Evolutionary conservation across 2,888 invertebrate species (phyloP).

Genomic region (Hydriomena furcata): DNA sequence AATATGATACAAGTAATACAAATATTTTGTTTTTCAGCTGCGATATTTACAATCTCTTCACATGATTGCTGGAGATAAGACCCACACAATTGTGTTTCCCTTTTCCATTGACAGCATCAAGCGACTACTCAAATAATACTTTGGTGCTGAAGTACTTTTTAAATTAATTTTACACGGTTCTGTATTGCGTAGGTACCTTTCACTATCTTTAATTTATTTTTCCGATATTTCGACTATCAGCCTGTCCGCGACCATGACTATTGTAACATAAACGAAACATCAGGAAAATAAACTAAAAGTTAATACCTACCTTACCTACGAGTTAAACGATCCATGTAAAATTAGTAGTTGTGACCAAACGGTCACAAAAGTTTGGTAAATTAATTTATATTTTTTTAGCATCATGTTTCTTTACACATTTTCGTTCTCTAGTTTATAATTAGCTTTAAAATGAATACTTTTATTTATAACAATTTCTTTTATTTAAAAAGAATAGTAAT

Average conservation of each 20-base stretch:
- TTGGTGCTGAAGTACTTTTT: background rate
- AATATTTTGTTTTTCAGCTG: conserved; percentile 71
- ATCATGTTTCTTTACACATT: no score
- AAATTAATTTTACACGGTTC: background rate
- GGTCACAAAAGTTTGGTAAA: no score
- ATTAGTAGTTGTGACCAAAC: no score
- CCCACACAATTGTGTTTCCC: conserved; percentile 95
- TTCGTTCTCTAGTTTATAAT: background rate
- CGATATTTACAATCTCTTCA: conserved; percentile 93
- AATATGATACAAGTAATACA: background rate
- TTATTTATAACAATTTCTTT: conserved; percentile 7
- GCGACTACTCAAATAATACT: conserved; percentile 48
- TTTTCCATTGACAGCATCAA: conserved; percentile 88
- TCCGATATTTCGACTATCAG: no score
- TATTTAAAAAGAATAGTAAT: conserved; percentile 13
- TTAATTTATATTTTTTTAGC: no score
- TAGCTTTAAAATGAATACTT: background rate
- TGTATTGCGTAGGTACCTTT: no score
- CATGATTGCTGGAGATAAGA: conserved; percentile 93
- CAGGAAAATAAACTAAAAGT: no score
- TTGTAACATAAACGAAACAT: no score
- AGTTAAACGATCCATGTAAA: no score
- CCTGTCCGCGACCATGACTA: no score
- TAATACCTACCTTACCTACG: no score
- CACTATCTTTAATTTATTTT: no score